Conservation (phyloP, 2,888 invertebrate species). For the Aromia moschata region DNA sequence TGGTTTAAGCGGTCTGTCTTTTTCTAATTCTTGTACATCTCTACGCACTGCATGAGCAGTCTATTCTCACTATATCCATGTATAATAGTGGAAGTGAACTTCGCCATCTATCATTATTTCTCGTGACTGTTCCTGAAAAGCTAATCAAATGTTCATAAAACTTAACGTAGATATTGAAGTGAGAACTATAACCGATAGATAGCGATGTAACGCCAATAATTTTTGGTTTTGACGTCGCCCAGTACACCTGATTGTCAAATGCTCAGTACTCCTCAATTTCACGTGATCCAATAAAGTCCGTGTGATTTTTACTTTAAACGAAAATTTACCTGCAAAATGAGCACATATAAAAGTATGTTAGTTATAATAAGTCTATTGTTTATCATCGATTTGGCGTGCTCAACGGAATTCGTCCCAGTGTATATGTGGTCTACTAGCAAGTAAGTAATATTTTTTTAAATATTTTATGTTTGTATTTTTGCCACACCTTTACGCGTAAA, state of each 20-base stretch:
- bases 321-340: conserved; percentile 30
- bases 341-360: conserved; percentile 26
- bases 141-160: too few relatives aligned
- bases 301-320: conserved; percentile 25
- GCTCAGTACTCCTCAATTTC: conserved; percentile 46
- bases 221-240: conserved; percentile 27
- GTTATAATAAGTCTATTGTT: conserved; percentile 30
- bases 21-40: too few relatives aligned
- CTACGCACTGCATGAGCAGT: too few relatives aligned
- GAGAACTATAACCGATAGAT: neutral
- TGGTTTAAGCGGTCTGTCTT: too few relatives aligned
- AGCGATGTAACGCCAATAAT: neutral
- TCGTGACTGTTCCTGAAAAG: too few relatives aligned
- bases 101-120: too few relatives aligned
- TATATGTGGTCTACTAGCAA: conserved; percentile 59
- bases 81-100: too few relatives aligned
- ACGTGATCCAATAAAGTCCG: conserved; percentile 47
- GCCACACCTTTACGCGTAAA: conserved; percentile 34
- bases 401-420: conserved; percentile 59
- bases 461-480: conserved; percentile 25
- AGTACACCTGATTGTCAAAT: conserved; percentile 51
- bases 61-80: too few relatives aligned
- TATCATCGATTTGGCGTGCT: conserved; percentile 37
- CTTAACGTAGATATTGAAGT: too few relatives aligned
- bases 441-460: conserved; percentile 48